Evolutionary conservation across 1,140 invertebrate species (phyloP).

Genomic region (Pogonomyrmex californicus): DNA sequence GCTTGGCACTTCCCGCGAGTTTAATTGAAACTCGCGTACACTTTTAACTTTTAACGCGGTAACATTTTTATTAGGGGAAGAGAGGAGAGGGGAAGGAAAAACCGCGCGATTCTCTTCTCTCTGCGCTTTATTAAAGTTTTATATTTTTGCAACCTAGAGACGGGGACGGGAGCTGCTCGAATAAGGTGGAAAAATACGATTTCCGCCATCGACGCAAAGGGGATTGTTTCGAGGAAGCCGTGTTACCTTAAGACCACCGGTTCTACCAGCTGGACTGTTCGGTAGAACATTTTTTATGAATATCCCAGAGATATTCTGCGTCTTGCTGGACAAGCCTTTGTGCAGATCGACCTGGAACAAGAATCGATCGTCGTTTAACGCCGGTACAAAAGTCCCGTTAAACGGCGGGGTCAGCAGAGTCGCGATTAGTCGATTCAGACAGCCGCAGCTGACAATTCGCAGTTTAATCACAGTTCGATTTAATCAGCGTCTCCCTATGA

Average conservation of each 20-base stretch:
- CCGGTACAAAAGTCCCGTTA: neutral
- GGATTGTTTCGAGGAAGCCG: slow-evolving; percentile 8
- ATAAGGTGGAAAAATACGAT: slow-evolving; percentile 5
- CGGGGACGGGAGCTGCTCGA: neutral
- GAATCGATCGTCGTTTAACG: slow-evolving; percentile 25
- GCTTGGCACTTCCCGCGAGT: neutral
- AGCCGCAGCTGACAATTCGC: slow-evolving; percentile 24
- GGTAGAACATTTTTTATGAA: slow-evolving; percentile 99
- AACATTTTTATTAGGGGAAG: neutral
- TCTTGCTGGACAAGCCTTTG: slow-evolving; percentile 83
- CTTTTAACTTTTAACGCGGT: neutral
- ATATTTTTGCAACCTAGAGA: neutral
- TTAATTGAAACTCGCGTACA: neutral
- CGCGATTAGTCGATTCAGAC: slow-evolving; percentile 37
- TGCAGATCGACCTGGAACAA: slow-evolving; percentile 88
- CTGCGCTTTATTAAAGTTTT: slow-evolving; percentile 14
- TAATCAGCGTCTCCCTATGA: slow-evolving; percentile 15
- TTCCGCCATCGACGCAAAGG: slow-evolving; percentile 20
- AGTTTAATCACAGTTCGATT: slow-evolving; percentile 44
- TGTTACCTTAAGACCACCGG: slow-evolving; percentile 94
- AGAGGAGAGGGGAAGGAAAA: neutral
- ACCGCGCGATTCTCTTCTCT: neutral
- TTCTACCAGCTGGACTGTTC: slow-evolving; percentile 97
- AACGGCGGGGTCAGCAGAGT: neutral
- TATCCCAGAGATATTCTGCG: slow-evolving; percentile 93